Evolutionary conservation across 2,113 vertebrate genomes (phyloP), one percentile per base, ranked within the genome.

Genomic region (Labeo catla): DNA sequence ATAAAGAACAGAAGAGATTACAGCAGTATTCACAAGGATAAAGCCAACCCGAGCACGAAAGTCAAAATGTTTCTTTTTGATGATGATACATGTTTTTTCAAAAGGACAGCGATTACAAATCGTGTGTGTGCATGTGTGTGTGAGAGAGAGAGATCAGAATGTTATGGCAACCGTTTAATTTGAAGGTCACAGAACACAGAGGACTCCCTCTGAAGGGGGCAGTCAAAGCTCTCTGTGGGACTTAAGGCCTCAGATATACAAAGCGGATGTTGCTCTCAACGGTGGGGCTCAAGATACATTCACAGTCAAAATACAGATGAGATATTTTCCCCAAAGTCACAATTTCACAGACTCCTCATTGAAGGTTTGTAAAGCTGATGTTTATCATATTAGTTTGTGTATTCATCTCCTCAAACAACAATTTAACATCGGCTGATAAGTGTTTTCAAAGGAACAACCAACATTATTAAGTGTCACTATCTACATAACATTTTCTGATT

Each of bases 101-200:
- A 47, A 74, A 84, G 70, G 70, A 61, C 21, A 76, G n/a, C 2
- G 2, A 76, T 76, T 84, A 47, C 36, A 76, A 28, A n/a, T 63
- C 0, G 6, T 43, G 19, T 43, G 68, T 43, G 36, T 72, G 19
- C 12, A 7, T 34, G 49, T 54, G 39, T 68, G 59, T 21, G 43
- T 1, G 45, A 3, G 15, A n/a, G 68, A 11, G 21, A 73, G 10
- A 28, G 39, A 47, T 43, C 68, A 59, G 68, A 81, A 47, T 47
- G 68, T 39, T 50, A 49, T 4, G 36, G 23, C n/a, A 50, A n/a
- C 50, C 45, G 47, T 74, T 36, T 70, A 52, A 73, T 57, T 23
- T 84, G 34, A 84, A 84, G 83, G 83, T 19, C 70, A 84, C 49
- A 73, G 45, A 70, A 54, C 57, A 63, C 50, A 63, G 10, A 54